Base-by-base conservation (phyloP, 2,797 vertebrate genomes). In the Manis pentadactyla region DNA sequence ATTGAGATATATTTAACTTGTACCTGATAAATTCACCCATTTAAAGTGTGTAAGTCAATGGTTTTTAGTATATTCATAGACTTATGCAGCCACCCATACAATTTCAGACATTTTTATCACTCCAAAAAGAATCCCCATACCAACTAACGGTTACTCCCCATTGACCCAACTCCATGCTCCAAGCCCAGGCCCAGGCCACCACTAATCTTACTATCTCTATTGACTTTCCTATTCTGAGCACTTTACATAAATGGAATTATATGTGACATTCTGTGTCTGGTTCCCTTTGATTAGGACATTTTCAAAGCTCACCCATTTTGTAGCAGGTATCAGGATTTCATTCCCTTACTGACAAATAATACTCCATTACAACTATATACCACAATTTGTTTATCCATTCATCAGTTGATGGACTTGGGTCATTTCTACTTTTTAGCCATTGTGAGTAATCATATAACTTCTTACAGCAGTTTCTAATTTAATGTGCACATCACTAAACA, bases 201-300 rank as follows among this genome's bases (percentile, higher is more conserved):
- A 83, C 66, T 74, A 81, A 82, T 55, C 34, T 42, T 90, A 49
- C 31, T 42, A 34, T 31, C 66, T 64, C 7, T 42, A 74, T 29
- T 73, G 31, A 93, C 92, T 93, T 90, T 63, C 61, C n/a, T 93
- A 25, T 46, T 88, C 49, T 63, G 14, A 94, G 46, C 12, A 64
- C 46, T 88, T 96, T 39, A 88, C 39, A 86, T 77, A 61, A 94
- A 79, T 46, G 63, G 31, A 95, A 94, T 74, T 53, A 78, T 75
- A 89, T 34, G 13, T 77, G 34, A 11, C 14, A 53, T 82, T 96
- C 79, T 77, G 64, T 89, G 13, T 53, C 31, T 86, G 49, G 3
- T 23, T 83, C 25, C 34, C 31, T 85, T 86, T 14, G 78, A 27
- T 87, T 89, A 86, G 46, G 19, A 63, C 90, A 82, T 74, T 74